A percentile compares a stretch with the other conserved stretches of the same genome.
Conservation (phyloP, 1,140 invertebrate species). For the Drosophila elegans region DNA sequence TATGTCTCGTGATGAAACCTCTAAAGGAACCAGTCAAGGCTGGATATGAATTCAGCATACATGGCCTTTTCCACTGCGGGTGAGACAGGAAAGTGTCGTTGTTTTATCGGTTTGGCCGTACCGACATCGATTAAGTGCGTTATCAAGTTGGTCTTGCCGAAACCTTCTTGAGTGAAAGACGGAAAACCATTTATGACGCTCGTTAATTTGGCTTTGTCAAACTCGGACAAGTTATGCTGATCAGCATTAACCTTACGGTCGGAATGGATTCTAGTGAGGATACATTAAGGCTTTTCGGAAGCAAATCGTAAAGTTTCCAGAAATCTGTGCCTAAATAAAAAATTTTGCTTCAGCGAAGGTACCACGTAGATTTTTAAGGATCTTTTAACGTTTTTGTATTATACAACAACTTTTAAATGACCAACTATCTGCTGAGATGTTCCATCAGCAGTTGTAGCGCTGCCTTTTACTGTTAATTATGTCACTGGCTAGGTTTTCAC, state of each 20-base stretch:
- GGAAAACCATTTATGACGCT: too few relatives aligned
- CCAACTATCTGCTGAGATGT: neutral
- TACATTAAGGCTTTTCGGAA: neutral
- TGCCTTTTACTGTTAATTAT: neutral
- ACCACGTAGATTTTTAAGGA: too few relatives aligned
- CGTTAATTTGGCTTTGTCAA: too few relatives aligned
- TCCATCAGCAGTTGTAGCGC: too few relatives aligned
- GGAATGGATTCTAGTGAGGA: neutral
- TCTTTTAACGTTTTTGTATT: too few relatives aligned
- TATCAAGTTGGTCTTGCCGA: neutral
- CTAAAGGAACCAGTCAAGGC: too few relatives aligned
- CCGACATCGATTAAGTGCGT: neutral
- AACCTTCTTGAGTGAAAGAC: neutral
- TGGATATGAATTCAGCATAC: neutral
- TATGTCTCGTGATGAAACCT: too few relatives aligned
- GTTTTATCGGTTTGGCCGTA: neutral
- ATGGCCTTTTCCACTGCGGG: neutral
- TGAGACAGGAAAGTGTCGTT: neutral
- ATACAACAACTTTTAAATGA: neutral
- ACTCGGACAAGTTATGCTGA: too few relatives aligned
- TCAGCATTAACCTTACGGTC: too few relatives aligned
- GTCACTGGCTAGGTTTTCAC: neutral
- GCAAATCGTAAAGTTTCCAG: neutral
- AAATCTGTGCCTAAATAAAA: neutral
- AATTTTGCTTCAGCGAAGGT: neutral